These are phyloP conservation scores for Melitaea athalia DNA, from an alignment of 2,888 invertebrate species.

Conservation along the genomic window DNA sequence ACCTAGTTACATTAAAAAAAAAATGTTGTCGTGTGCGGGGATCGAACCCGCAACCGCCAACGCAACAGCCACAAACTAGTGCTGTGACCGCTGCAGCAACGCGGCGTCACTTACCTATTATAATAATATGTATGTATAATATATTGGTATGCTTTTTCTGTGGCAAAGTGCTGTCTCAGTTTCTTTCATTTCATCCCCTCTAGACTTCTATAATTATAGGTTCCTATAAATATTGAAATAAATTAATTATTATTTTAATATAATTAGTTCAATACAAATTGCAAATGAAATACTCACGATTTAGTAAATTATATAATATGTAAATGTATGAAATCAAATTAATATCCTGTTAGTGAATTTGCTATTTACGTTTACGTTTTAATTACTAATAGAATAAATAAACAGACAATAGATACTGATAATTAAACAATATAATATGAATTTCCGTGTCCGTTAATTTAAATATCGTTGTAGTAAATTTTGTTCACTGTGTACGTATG, in stretches of 20 bases:
- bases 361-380: constrained; percentile 12
- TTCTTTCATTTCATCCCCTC: no score
- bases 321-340: constrained; percentile 2
- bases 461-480: background rate
- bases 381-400: constrained; percentile 26
- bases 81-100: no score
- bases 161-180: no score
- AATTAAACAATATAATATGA: background rate
- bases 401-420: background rate
- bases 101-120: no score
- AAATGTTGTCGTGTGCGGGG: no score
- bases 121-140: no score
- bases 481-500: background rate
- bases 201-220: no score
- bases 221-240: no score
- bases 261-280: background rate
- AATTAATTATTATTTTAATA: background rate
- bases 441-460: background rate
- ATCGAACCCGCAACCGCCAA: no score
- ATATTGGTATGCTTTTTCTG: no score
- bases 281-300: constrained; percentile 7
- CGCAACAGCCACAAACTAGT: no score
- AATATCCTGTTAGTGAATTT: constrained; percentile 18
- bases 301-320: constrained; percentile 22
- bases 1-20: no score